Conservation (phyloP, 2,797 vertebrate species). For the Fratercula arctica region DNA sequence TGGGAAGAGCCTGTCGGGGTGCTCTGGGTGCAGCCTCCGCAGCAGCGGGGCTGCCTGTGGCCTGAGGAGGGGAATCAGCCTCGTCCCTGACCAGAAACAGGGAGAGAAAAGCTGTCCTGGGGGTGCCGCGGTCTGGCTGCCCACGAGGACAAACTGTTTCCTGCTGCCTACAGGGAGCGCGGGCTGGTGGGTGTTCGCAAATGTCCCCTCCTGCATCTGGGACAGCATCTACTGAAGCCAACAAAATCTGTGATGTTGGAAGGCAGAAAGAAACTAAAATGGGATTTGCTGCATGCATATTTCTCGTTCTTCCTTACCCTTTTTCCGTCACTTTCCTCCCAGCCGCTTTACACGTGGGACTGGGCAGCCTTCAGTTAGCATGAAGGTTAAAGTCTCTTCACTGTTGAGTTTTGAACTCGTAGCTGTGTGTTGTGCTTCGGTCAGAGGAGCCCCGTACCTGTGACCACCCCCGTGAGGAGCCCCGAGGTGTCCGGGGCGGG, state of each 20-base stretch:
- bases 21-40: background rate
- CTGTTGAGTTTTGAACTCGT: background rate
- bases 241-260: background rate
- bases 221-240: background rate
- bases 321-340: background rate
- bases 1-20: background rate
- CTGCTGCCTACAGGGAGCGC: background rate
- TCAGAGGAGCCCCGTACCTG: constrained; percentile 44
- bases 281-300: fast-evolving
- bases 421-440: fast-evolving
- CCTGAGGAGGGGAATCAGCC: background rate
- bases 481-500: constrained; percentile 79
- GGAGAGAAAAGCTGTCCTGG: background rate
- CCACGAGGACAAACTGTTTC: background rate
- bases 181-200: background rate
- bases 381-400: background rate
- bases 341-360: background rate
- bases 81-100: background rate
- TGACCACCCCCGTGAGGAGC: constrained; percentile 77
- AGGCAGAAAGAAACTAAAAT: background rate
- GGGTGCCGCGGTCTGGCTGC: background rate
- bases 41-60: background rate
- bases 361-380: background rate
- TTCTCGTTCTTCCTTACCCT: background rate
- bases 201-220: background rate